phyloP scores from a whole-genome alignment of 1,140 invertebrate genomes.

The Drosophila arawakana region DNA sequence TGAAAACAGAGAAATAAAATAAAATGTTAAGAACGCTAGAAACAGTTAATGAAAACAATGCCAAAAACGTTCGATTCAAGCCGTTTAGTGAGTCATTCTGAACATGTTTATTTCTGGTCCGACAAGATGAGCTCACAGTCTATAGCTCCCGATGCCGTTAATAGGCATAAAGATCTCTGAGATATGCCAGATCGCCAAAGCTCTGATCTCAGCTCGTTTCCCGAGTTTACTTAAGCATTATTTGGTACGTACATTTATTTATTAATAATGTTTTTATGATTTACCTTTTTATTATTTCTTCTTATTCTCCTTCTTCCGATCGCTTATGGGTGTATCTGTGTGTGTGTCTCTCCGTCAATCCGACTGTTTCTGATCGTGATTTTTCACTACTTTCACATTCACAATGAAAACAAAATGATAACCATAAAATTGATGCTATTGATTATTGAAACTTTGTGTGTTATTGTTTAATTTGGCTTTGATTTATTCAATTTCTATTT shows the following conservation, averaged over 20 bases:
- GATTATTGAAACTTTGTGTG: conserved; percentile 28
- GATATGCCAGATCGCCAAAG: background rate
- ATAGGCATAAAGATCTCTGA: conserved; percentile 42
- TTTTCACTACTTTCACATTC: conserved; percentile 63
- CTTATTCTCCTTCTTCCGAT: conserved; percentile 6
- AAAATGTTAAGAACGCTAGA: conserved; percentile 11
- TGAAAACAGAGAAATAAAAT: conserved; percentile 14
- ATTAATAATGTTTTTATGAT: conserved; percentile 8
- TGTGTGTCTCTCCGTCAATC: conserved; percentile 24
- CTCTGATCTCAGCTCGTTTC: conserved; percentile 20
- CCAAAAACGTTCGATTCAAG: conserved; percentile 41
- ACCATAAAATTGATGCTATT: conserved; percentile 38
- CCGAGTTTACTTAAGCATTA: conserved; percentile 19
- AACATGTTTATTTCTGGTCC: conserved; percentile 59
- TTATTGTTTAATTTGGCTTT: conserved; percentile 28
- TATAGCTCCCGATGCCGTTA: conserved; percentile 52
- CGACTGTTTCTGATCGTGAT: conserved; percentile 33
- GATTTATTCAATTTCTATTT: conserved; percentile 14
- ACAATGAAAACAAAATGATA: conserved; percentile 48
- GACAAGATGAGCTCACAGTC: conserved; percentile 64
- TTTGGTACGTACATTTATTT: conserved; percentile 21
- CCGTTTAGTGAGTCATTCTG: conserved; percentile 51
- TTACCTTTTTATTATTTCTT: conserved; percentile 38
- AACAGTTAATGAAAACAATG: conserved; percentile 51
- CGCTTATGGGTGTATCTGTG: background rate